Evolutionary conservation across 2,888 invertebrate genomes (phyloP).

Genomic region (Himalopsyche anomala): DNA sequence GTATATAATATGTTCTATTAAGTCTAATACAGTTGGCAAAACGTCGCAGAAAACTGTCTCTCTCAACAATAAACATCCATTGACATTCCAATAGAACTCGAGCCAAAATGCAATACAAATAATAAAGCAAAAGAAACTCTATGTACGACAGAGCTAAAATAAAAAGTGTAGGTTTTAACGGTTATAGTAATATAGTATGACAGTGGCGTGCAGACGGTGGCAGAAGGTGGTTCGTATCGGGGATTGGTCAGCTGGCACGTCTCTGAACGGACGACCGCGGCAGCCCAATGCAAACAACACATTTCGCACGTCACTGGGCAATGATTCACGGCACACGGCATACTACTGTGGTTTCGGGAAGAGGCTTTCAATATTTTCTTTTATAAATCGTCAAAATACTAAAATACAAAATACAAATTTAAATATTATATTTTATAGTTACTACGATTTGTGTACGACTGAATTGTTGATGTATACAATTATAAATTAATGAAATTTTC

Average conservation of each 20-base stretch:
- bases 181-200: slow-evolving; percentile 14
- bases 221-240: slow-evolving; percentile 6
- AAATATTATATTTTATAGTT: too few relatives aligned
- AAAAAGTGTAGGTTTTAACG: slow-evolving; percentile 23
- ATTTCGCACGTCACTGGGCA: slow-evolving; percentile 60
- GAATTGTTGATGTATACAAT: too few relatives aligned
- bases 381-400: neutral
- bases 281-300: slow-evolving; percentile 56
- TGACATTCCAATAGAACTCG: slow-evolving; percentile 29
- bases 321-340: slow-evolving; percentile 52
- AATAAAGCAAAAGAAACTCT: neutral
- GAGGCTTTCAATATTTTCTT: neutral
- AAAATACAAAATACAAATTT: too few relatives aligned
- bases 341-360: slow-evolving; percentile 18
- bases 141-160: slow-evolving; percentile 5
- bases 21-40: slow-evolving; percentile 6
- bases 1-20: too few relatives aligned
- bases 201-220: neutral
- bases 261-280: slow-evolving; percentile 34
- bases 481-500: too few relatives aligned
- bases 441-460: too few relatives aligned
- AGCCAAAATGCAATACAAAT: neutral
- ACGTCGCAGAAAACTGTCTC: neutral
- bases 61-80: slow-evolving; percentile 27
- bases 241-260: slow-evolving; percentile 41